Evolutionary conservation across 2,113 vertebrate species (phyloP), one percentile per base, ranked within the genome.

Genomic region (Syrmaticus mikado): DNA sequence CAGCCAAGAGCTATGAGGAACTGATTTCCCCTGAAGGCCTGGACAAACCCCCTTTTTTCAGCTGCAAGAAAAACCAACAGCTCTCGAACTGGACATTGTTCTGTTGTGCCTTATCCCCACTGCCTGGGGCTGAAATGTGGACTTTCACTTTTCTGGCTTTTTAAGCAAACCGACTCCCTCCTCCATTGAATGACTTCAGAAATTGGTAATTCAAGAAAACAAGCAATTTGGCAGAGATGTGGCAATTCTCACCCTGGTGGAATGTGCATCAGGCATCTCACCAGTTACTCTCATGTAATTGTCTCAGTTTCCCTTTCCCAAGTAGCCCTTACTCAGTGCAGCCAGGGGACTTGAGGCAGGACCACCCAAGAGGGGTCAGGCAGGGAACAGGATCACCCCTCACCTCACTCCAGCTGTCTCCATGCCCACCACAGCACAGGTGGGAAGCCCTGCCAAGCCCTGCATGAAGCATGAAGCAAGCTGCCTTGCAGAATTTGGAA

Each of bases 371-470:
- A 71, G 34, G 17, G 25, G 43, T 15, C 14, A 3, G 21, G 27
- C 11, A 71, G 61, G 52, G 77, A 25, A 60, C 10, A 27, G 45
- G 50, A 30, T 6, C 13, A 17, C 18, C 27, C 12, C 27, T 53
- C 52, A 28, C 36, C 46, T 38, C 48, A 19, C 6, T 34, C 68
- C 55, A 24, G 40, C 30, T 41, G 36, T 10, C 45, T 30, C 36
- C 0, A 0, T 2, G 6, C n/a, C 32, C 7, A 0, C 34, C 60
- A 28, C 34, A 36, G 34, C 2, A 1, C 38, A 34, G 57, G 70
- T 32, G 53, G 46, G 85, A 60, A 72, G 41, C 82, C 71, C 25
- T 48, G 75, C 46, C 74, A 30, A 83, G 64, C 82, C 53, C 78
- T 68, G 12, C 2, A 36, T 36, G 36, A 36, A 61, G 6, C 45